A percentile compares a stretch with the other conserved stretches of the same genome.
These are phyloP conservation scores for Acleris emargana DNA, from an alignment of 2,888 invertebrate species.

Conservation along the genomic window DNA sequence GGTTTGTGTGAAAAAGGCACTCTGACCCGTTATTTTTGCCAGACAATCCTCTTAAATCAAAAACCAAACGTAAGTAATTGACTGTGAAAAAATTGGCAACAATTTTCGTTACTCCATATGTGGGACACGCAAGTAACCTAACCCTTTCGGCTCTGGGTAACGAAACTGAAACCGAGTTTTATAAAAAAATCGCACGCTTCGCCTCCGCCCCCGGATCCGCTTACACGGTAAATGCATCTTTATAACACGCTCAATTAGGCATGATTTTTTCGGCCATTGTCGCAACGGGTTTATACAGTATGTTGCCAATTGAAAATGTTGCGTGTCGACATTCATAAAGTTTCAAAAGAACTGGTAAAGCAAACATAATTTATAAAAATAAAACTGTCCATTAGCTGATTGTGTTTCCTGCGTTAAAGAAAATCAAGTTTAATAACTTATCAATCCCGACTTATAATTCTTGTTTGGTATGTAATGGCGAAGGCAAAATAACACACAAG, in stretches of 20 bases:
- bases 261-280: conserved; percentile 57
- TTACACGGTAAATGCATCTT: conserved; percentile 65
- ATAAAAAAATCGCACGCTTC: conserved; percentile 55
- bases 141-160: conserved; percentile 46
- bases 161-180: conserved; percentile 67
- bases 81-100: not conserved
- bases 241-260: conserved; percentile 78
- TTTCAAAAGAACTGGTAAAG: too few species aligned
- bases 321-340: too few species aligned
- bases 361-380: too few species aligned
- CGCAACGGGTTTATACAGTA: conserved; percentile 54
- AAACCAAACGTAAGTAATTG: not conserved
- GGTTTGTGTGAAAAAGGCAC: too few species aligned
- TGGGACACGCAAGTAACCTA: conserved; percentile 60
- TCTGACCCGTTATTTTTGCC: too few species aligned
- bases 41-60: too few species aligned
- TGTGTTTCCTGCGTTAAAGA: too few species aligned
- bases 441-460: too few species aligned
- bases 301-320: conserved; percentile 10
- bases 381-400: too few species aligned
- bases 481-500: too few species aligned
- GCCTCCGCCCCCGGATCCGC: conserved; percentile 47
- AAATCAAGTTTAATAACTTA: too few species aligned
- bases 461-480: too few species aligned
- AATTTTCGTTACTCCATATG: conserved; percentile 4